phyloP scores from a whole-genome alignment of 2,888 invertebrate species.

The Noctua pronuba region DNA sequence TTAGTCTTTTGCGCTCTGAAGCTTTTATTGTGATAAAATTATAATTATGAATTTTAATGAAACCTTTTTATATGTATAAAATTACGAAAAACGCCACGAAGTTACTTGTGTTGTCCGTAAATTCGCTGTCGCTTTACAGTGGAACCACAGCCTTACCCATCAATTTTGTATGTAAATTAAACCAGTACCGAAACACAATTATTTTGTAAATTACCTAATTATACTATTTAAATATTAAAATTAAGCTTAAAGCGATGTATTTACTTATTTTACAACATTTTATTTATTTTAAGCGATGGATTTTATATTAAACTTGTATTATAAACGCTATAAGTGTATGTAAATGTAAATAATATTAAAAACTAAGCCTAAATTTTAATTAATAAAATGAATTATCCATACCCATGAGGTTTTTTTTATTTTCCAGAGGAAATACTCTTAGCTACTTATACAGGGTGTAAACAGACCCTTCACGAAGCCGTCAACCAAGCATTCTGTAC shows the following conservation, averaged over 20 bases:
- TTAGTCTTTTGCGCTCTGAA: background rate
- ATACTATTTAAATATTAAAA: constrained; percentile 35
- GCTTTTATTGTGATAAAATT: constrained; percentile 7
- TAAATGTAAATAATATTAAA: constrained; percentile 48
- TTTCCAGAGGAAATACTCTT: background rate
- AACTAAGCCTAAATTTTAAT: constrained; percentile 20
- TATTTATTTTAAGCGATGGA: constrained; percentile 14
- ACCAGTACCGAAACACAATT: background rate
- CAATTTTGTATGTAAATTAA: constrained; percentile 20
- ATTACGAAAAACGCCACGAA: background rate
- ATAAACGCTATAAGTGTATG: constrained; percentile 25
- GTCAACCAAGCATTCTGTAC: no score
- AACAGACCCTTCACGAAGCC: no score
- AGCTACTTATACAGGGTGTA: background rate
- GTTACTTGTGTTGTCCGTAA: no score
- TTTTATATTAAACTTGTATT: constrained; percentile 13
- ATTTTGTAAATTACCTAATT: constrained; percentile 13
- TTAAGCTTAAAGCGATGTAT: constrained; percentile 24
- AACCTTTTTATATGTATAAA: background rate
- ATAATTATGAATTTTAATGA: background rate
- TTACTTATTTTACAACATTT: constrained; percentile 8
- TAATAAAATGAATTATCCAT: constrained; percentile 5
- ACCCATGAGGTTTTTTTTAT: background rate
- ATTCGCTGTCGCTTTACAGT: background rate
- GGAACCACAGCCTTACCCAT: background rate